Conservation (phyloP, 2,888 invertebrate genomes). For the Mongoloraphidia duomilia region DNA sequence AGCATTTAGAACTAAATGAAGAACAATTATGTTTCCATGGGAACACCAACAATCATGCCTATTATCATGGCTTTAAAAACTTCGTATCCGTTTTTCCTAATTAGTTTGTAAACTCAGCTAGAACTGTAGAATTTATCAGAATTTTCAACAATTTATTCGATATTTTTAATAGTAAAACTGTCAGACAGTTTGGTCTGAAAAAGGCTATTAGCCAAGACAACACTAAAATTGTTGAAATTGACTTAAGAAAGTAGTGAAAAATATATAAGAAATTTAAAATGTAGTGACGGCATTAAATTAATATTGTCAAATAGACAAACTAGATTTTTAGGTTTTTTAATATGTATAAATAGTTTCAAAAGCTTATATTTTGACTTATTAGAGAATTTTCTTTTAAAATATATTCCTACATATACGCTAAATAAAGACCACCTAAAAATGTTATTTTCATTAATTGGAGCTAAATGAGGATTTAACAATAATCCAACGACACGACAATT, state of each 20-base stretch:
- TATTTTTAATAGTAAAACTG: slow-evolving; percentile 15
- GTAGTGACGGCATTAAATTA: neutral
- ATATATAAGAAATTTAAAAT: slow-evolving; percentile 2
- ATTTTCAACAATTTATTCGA: slow-evolving; percentile 17
- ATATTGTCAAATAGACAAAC: slow-evolving; percentile 6
- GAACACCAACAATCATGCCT: too few species aligned
- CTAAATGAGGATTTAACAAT: slow-evolving; percentile 14
- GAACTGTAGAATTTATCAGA: slow-evolving; percentile 14
- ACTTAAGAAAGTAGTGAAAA: neutral
- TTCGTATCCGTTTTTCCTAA: too few species aligned
- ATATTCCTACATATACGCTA: slow-evolving; percentile 14
- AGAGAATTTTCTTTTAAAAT: neutral
- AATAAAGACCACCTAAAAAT: slow-evolving; percentile 16
- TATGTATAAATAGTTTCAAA: slow-evolving; percentile 7
- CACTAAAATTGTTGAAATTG: slow-evolving; percentile 1
- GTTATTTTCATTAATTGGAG: slow-evolving; percentile 13
- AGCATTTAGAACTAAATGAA: too few species aligned
- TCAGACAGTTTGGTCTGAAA: slow-evolving; percentile 9
- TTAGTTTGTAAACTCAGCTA: slow-evolving; percentile 1
- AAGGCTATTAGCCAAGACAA: slow-evolving; percentile 6
- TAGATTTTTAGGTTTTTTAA: slow-evolving; percentile 10
- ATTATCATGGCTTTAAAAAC: too few species aligned
- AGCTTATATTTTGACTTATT: neutral
- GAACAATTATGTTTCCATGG: too few species aligned
- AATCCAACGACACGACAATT: slow-evolving; percentile 15